Base-by-base conservation (phyloP, 2,113 vertebrate genomes). In the Scatophagus argus region DNA sequence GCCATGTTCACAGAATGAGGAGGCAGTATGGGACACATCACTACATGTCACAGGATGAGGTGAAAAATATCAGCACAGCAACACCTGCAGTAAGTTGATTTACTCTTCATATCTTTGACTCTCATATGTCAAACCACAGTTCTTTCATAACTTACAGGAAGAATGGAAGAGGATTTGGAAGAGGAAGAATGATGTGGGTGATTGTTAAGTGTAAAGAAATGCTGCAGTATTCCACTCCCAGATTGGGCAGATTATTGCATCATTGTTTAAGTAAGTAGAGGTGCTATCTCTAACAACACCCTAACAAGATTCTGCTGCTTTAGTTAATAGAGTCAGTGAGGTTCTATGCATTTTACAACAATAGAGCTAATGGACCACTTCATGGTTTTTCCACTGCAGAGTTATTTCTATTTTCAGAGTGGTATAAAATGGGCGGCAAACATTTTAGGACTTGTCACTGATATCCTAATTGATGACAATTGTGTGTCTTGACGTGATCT, bases 61-160 rank as follows among this genome's bases (percentile, higher is more conserved):
- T 83, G 77, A 83, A 77, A 87, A 86, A 84, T 75, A 74, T n/a
- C n/a, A n/a, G n/a, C n/a, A 68, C 23, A 58, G 44, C 62, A 68
- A 70, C 52, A 73, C 14, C 23, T 25, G 13, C 59, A 56, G 21
- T 36, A 29, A 62, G 62, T 29, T 85, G 62, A 85, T 83, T 85
- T 81, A 81, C 19, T 49, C 43, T 47, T 43, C 39, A 47, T 14
- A 56, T 21, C 36, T 63, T n/a, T 1, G 36, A 36, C 56, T 62
- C 25, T 23, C 19, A 81, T 75, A 88, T 73, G 66, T 76, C 69
- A 74, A 77, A 54, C 16, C 4, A 3, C 25, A 58, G 51, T 52
- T 86, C 0, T 56, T 55, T 77, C 19, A 31, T 36, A 46, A 64
- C 52, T 79, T 16, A 47, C 11, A 39, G 17, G 16, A 43, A 69